Evolutionary conservation across 2,797 vertebrate genomes (phyloP).

Genomic region (Muscicapa comitata): DNA sequence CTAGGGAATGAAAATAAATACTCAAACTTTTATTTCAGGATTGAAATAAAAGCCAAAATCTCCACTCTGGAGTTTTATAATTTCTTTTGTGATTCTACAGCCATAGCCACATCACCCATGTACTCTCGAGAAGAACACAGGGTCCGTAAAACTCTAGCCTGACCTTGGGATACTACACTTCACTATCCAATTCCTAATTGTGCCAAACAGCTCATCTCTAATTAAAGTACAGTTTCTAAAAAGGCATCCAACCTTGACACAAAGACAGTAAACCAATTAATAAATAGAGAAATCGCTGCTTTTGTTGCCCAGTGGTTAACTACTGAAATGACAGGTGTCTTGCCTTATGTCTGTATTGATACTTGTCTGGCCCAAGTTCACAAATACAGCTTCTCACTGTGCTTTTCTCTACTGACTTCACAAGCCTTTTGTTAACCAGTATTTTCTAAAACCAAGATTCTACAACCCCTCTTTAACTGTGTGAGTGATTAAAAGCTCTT

Average conservation of each 20-base stretch:
- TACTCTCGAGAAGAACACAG: not conserved
- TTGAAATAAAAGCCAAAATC: not conserved
- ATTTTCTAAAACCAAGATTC: not conserved
- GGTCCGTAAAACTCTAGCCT: not conserved
- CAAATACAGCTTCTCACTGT: not conserved
- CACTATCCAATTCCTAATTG: not conserved
- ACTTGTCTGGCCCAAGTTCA: not conserved
- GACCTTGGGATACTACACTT: not conserved
- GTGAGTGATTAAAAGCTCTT: not conserved
- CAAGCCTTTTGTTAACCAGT: not conserved
- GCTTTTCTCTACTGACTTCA: not conserved
- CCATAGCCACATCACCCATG: not conserved
- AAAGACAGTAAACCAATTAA: not conserved
- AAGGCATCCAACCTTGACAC: not conserved
- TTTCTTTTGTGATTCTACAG: not conserved
- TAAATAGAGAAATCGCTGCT: not conserved
- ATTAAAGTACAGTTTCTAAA: not conserved
- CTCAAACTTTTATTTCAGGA: not conserved
- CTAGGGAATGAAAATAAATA: conserved; percentile 64
- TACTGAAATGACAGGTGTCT: not conserved
- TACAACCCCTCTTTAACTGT: not conserved
- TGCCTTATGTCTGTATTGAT: not conserved
- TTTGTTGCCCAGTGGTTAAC: not conserved
- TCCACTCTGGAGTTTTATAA: not conserved
- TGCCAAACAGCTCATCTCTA: not conserved